Conservation (phyloP, 1,140 invertebrate species). For the Neomicropteryx cornuta region DNA sequence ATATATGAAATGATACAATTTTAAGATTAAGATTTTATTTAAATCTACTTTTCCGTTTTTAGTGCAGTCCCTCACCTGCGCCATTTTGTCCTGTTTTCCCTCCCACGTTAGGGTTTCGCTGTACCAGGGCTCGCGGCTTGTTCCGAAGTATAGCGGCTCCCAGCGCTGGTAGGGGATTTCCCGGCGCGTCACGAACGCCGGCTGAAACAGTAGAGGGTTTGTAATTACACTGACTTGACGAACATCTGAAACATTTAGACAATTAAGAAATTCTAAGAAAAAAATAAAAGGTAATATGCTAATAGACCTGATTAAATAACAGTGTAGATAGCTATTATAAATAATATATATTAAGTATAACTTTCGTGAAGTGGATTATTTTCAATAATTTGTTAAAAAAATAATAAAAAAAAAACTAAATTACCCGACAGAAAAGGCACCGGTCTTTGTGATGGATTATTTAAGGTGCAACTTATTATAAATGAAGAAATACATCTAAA, state of each 20-base stretch:
- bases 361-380: no score
- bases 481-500: no score
- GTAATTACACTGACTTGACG: conserved; percentile 10
- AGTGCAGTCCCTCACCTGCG: conserved; percentile 48
- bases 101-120: conserved; percentile 73
- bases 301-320: background rate
- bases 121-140: conserved; percentile 66
- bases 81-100: conserved; percentile 77
- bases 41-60: background rate
- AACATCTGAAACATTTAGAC: conserved; percentile 2
- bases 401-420: no score
- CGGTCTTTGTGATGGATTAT: no score
- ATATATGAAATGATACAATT: no score
- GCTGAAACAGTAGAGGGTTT: conserved; percentile 42
- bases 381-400: no score
- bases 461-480: no score
- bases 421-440: no score
- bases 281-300: conserved; percentile 2
- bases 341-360: no score
- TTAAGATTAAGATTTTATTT: background rate
- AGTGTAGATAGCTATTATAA: conserved; percentile 1
- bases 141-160: conserved; percentile 78
- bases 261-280: conserved; percentile 4
- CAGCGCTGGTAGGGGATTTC: conserved; percentile 65
- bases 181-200: conserved; percentile 52